Percentiles rank a stretch among this genome's conserved stretches.
These are phyloP conservation scores for Cassiopea xamachana DNA, from an alignment of 30 jellyfish, hydroid and myxozoan genomes.

Conservation along the genomic window DNA sequence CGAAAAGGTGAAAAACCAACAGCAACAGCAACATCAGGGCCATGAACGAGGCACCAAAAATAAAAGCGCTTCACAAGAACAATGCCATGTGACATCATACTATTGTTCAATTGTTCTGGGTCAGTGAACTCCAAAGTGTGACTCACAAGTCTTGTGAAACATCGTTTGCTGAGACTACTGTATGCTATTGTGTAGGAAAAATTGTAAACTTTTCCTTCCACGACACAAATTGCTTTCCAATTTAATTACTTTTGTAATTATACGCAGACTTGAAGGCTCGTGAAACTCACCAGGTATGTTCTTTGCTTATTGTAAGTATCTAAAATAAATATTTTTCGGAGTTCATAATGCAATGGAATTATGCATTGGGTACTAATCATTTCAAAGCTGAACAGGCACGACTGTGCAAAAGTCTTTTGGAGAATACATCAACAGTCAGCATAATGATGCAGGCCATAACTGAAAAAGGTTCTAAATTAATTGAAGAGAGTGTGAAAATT, in stretches of 20 bases:
- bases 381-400: no score
- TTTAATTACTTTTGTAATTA: conserved; percentile 12
- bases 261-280: conserved; percentile 57
- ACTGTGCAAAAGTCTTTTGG: no score
- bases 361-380: no score
- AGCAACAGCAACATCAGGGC: conserved; percentile 17
- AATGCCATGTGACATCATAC: conserved; percentile 65
- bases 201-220: conserved; percentile 1
- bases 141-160: conserved; percentile 1
- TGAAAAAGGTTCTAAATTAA: no score
- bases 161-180: not conserved
- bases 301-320: not conserved
- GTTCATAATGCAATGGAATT: no score
- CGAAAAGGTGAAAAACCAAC: not conserved
- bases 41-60: conserved; percentile 42
- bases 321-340: no score
- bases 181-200: conserved; percentile 10
- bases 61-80: conserved; percentile 45
- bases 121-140: conserved; percentile 21
- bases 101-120: conserved; percentile 68
- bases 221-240: conserved; percentile 1
- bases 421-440: no score
- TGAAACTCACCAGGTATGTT: conserved; percentile 29
- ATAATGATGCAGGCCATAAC: no score
- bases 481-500: no score